These are phyloP conservation scores for Semibalanus balanoides DNA, from an alignment of 1,140 invertebrate species.

Conservation along the genomic window DNA sequence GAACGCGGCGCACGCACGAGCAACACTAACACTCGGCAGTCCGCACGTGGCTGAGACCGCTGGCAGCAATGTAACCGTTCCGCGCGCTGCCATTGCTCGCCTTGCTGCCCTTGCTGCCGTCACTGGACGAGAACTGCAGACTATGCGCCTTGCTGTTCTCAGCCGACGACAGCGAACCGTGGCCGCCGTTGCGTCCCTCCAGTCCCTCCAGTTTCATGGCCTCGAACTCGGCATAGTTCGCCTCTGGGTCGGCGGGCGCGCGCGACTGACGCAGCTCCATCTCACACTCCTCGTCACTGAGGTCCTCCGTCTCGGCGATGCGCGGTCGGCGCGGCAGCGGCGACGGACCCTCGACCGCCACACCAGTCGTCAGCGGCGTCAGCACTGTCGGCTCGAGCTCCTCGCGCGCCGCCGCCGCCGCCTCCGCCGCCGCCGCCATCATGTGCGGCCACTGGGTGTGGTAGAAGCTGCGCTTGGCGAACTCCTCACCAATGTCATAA, in stretches of 20 bases:
- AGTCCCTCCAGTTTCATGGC: conserved; percentile 13
- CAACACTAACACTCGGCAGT: background rate
- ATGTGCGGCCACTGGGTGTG: conserved; percentile 37
- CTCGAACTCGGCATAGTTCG: conserved; percentile 16
- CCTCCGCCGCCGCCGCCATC: conserved; percentile 13
- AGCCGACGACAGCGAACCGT: conserved; percentile 24
- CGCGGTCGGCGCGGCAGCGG: background rate
- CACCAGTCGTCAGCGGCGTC: background rate
- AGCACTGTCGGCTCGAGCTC: background rate
- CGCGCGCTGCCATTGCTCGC: conserved; percentile 32
- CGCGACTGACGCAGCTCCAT: conserved; percentile 12
- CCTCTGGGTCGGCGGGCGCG: conserved; percentile 17
- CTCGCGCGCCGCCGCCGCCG: conserved; percentile 11
- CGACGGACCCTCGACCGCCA: background rate
- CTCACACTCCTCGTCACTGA: conserved; percentile 12
- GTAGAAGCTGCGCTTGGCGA: conserved; percentile 61
- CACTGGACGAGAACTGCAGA: background rate
- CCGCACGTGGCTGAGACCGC: background rate
- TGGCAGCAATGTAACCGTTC: conserved; percentile 29
- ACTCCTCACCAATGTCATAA: conserved; percentile 38
- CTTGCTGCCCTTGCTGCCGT: conserved; percentile 30
- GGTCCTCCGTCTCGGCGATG: conserved; percentile 10
- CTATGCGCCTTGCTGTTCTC: conserved; percentile 23
- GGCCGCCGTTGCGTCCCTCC: conserved; percentile 22
- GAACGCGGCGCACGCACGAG: conserved; percentile 1